Evolutionary conservation across 1,140 invertebrate genomes (phyloP), one percentile per base, ranked within the genome.

Genomic region (Trissolcus basalis): DNA sequence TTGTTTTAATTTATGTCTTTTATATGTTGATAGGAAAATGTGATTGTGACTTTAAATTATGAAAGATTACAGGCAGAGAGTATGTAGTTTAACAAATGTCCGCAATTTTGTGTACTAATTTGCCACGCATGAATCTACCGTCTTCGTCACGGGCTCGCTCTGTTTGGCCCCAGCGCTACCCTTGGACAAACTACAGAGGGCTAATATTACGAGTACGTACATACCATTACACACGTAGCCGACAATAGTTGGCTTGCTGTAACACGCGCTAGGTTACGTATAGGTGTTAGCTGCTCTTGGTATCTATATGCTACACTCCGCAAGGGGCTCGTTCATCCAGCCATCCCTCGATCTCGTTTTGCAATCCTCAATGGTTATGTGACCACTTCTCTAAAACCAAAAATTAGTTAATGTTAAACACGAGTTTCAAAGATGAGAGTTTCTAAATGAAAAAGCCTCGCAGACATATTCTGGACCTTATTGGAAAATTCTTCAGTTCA

Each of bases 261-360:
- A 73, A 73, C 75, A 71, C 41, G 55, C 33, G 60, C 36, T 71
- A 39, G 9, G 36, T 32, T 72, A 79, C 69, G 69, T 64, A 60
- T 79, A 74, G 60, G 74, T 69, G 78, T 85, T 71, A 80, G 83
- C 82, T 83, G 83, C 79, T 27, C 6, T 84, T 81, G 80, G 80
- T 84, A 83, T 85, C 84, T 83, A 6, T 85, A 84, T 80, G 82
- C 68, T 83, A 87, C 85, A 87, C 83, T 81, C 83, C 86, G 77
- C 85, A 86, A 86, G 84, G 84, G 83, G 83, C 83, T 86, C 83
- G 81, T 86, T 87, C 85, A 84, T 87, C 81, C 83, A 84, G 83
- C 81, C 78, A 84, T 74, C 75, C 81, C 77, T 54, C 67, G 84
- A 55, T 56, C 65, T 68, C 59, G 61, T 82, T 79, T 60, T 56